Evolutionary conservation across 2,888 invertebrate species (phyloP).

Genomic region (Aphidoletes aphidimyza): DNA sequence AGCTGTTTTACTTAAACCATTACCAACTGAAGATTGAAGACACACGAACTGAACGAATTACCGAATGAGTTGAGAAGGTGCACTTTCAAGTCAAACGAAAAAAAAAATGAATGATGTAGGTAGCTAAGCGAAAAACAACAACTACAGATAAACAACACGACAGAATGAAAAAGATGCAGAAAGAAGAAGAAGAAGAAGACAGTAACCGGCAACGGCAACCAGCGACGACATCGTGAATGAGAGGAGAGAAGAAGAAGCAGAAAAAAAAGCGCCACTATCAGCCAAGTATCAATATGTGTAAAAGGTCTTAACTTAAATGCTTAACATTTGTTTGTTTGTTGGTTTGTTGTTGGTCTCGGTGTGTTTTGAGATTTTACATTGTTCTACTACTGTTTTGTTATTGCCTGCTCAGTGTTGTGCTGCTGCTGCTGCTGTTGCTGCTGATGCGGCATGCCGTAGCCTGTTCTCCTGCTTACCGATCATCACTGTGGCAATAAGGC

Average conservation of each 20-base stretch:
- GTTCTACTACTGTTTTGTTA: conserved; percentile 31
- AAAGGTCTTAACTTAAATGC: conserved; percentile 31
- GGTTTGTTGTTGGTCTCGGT: background rate
- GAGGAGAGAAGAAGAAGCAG: background rate
- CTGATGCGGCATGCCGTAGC: background rate
- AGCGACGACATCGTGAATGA: background rate
- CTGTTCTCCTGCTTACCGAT: background rate
- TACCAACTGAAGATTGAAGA: no score
- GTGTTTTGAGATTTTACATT: no score
- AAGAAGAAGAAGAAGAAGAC: background rate
- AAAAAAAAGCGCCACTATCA: background rate
- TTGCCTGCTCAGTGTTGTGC: background rate
- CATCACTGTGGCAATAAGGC: no score
- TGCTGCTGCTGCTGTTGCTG: background rate
- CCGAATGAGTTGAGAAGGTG: no score
- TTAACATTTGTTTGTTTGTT: conserved; percentile 31
- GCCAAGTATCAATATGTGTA: background rate
- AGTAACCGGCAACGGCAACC: background rate
- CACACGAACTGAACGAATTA: no score
- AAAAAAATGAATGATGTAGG: conserved; percentile 3
- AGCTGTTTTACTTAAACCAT: no score
- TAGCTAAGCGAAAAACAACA: conserved; percentile 11
- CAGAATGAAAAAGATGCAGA: no score
- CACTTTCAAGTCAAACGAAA: no score
- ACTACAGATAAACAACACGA: background rate